Conservation (phyloP, 2,113 vertebrate genomes). For the Anguilla japonica region DNA sequence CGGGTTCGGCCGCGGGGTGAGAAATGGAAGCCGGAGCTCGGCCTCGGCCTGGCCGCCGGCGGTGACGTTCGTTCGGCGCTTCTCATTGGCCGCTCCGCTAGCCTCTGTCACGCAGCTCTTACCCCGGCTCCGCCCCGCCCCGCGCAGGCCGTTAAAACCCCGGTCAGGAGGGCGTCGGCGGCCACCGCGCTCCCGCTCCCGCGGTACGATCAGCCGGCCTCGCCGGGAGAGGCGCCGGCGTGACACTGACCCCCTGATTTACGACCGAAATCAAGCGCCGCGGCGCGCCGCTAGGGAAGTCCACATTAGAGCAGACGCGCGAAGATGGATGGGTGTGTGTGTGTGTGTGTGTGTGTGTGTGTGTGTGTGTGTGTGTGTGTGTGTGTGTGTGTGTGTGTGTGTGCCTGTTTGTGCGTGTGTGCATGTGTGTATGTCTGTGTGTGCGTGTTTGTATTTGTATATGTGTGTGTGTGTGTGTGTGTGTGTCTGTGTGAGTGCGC, state of each 20-base stretch:
- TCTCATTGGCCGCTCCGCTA: not conserved
- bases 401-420: not conserved
- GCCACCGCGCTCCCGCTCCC: too few species aligned
- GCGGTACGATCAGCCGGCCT: too few species aligned
- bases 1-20: not conserved
- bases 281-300: not conserved
- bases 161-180: too few species aligned
- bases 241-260: not conserved
- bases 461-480: conserved; percentile 1
- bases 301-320: not conserved
- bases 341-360: too few species aligned
- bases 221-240: too few species aligned
- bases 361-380: not conserved
- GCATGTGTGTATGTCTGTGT: not conserved
- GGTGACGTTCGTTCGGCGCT: not conserved
- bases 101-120: not conserved
- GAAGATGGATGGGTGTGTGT: not conserved
- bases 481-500: not conserved
- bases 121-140: too few species aligned
- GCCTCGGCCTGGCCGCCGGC: not conserved
- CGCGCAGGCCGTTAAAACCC: too few species aligned
- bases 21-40: not conserved
- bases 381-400: not conserved
- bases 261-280: not conserved
- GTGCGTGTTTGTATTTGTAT: not conserved